phyloP scores from a whole-genome alignment of 1,140 invertebrate species.

The Drosophila sechellia region DNA sequence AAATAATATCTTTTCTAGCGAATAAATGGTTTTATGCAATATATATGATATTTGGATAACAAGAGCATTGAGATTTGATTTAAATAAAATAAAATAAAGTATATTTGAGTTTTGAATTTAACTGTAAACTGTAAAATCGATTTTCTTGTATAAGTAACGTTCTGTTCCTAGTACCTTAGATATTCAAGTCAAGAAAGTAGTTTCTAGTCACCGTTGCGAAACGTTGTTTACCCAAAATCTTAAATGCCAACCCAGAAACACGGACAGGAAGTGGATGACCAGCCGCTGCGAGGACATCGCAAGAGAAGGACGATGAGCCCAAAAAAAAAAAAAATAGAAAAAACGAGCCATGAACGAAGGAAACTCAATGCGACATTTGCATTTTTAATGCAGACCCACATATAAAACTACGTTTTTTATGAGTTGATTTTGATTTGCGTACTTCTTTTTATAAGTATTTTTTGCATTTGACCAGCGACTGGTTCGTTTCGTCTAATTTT shows the following conservation, averaged over 20 bases:
- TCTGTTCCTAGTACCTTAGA: neutral
- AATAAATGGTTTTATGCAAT: no score
- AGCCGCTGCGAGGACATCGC: constrained; percentile 47
- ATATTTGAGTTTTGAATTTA: no score
- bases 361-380: constrained; percentile 82
- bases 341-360: constrained; percentile 36
- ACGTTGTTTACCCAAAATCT: constrained; percentile 78
- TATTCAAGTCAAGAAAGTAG: neutral
- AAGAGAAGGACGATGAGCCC: constrained; percentile 14
- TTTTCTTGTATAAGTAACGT: no score
- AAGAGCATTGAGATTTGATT: no score
- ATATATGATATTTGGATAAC: no score
- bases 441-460: constrained; percentile 39
- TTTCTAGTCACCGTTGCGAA: constrained; percentile 38
- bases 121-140: no score
- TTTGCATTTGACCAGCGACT: constrained; percentile 47
- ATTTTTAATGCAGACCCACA: constrained; percentile 84
- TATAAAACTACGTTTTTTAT: constrained; percentile 73
- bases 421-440: constrained; percentile 74
- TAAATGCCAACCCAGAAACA: constrained; percentile 46
- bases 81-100: no score
- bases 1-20: no score
- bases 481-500: constrained; percentile 63
- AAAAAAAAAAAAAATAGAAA: constrained; percentile 16
- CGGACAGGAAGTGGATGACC: constrained; percentile 60